Conservation (phyloP, 2,113 vertebrate species). For the Rousettus leschenaultii region DNA sequence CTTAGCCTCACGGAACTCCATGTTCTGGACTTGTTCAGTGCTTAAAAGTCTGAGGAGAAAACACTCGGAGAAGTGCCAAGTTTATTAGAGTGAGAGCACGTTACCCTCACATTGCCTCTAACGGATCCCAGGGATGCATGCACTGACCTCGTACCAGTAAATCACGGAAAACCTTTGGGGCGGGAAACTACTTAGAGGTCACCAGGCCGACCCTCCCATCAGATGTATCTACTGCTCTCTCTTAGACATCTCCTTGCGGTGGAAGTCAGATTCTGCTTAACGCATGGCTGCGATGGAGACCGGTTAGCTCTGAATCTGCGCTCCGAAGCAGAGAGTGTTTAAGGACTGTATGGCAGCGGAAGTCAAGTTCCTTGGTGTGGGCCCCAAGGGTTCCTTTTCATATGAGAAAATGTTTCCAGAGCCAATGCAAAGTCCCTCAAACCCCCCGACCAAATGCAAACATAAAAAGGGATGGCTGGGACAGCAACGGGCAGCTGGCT, state of each 20-base stretch:
- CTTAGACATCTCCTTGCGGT: neutral
- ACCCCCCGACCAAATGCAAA: constrained; percentile 30
- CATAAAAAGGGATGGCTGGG: neutral
- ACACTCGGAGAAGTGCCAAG: constrained; percentile 31
- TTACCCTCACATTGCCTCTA: constrained; percentile 36
- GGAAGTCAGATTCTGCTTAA: neutral
- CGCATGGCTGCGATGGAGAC: neutral
- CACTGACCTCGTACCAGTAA: neutral
- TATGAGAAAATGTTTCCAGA: constrained; percentile 14
- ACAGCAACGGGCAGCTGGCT: neutral
- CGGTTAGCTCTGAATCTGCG: neutral
- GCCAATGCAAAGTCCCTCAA: constrained; percentile 35
- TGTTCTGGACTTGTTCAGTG: neutral
- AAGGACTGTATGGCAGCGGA: neutral
- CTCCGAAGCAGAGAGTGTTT: neutral
- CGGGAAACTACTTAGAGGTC: neutral
- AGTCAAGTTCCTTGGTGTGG: neutral
- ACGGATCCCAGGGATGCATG: neutral
- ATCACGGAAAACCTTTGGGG: neutral
- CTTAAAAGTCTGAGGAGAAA: constrained; percentile 15
- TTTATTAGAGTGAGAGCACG: constrained; percentile 71
- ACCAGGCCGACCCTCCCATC: neutral
- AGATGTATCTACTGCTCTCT: neutral
- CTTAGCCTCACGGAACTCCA: neutral
- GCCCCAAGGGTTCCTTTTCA: neutral